Conservation (phyloP, 2,888 invertebrate species). For the Erebia ligea region DNA sequence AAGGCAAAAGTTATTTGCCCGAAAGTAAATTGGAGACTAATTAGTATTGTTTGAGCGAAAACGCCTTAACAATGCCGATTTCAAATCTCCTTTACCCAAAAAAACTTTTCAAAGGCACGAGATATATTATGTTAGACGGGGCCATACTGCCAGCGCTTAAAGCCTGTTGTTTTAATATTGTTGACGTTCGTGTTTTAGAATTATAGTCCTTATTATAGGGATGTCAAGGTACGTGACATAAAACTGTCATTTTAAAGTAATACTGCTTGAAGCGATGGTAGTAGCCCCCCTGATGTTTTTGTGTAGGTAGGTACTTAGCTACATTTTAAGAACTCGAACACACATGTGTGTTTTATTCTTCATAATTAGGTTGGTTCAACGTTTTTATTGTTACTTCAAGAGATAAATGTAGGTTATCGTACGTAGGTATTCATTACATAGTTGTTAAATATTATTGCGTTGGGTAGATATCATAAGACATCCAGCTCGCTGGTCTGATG, state of each 20-base stretch:
- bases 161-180: too few relatives aligned
- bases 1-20: slow-evolving; percentile 6
- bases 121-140: slow-evolving; percentile 23
- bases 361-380: slow-evolving; percentile 44
- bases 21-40: slow-evolving; percentile 20
- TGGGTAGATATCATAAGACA: too few relatives aligned
- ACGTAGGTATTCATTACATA: neutral
- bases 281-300: slow-evolving; percentile 32
- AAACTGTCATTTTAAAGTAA: too few relatives aligned
- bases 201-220: too few relatives aligned
- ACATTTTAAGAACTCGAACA: slow-evolving; percentile 36
- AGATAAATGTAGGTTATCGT: neutral
- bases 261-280: too few relatives aligned
- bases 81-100: slow-evolving; percentile 3
- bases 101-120: slow-evolving; percentile 28
- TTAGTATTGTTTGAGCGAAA: slow-evolving; percentile 15
- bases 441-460: neutral
- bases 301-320: slow-evolving; percentile 27
- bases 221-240: too few relatives aligned
- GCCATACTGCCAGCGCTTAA: too few relatives aligned
- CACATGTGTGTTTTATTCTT: slow-evolving; percentile 46
- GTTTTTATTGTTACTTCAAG: slow-evolving; percentile 40
- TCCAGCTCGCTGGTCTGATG: too few relatives aligned
- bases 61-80: slow-evolving; percentile 13
- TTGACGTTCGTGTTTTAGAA: too few relatives aligned